Evolutionary conservation across 2,797 vertebrate genomes (phyloP).

Genomic region (Delichon dasypus): DNA sequence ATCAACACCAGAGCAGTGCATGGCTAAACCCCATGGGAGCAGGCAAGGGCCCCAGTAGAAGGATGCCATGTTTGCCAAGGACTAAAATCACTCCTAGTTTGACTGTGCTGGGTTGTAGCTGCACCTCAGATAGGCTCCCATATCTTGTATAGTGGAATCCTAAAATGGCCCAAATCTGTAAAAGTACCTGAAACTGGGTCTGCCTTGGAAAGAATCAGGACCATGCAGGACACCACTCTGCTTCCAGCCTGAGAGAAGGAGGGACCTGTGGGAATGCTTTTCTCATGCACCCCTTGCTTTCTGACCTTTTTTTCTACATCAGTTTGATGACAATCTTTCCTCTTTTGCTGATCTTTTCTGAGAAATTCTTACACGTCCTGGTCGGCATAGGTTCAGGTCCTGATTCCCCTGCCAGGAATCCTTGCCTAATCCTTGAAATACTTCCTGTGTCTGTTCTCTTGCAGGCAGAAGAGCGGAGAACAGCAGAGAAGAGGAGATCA

Average conservation of each 20-base stretch:
- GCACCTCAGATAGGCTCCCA: not conserved
- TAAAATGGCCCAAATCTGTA: not conserved
- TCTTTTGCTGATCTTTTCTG: not conserved
- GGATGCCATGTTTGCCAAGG: not conserved
- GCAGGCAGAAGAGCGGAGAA: conserved; percentile 62
- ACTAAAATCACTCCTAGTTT: not conserved
- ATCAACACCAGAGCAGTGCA: not conserved
- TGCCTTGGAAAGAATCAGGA: not conserved
- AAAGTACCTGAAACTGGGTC: not conserved
- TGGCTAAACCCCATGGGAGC: not conserved
- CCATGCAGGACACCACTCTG: not conserved
- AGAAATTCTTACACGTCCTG: not conserved
- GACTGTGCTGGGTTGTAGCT: not conserved
- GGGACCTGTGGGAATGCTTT: not conserved
- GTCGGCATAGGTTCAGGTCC: not conserved
- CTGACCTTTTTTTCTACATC: not conserved
- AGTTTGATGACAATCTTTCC: not conserved
- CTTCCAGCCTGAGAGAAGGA: not conserved
- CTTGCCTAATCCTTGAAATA: not conserved
- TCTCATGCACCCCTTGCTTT: not conserved
- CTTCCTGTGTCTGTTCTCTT: not conserved
- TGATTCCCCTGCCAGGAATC: not conserved
- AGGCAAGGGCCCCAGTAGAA: not conserved
- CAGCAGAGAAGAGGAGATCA: conserved; percentile 60
- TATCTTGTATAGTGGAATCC: not conserved